Evolutionary conservation across 2,888 invertebrate genomes (phyloP), one percentile per base, ranked within the genome.

Genomic region (Clepsis dumicolana): DNA sequence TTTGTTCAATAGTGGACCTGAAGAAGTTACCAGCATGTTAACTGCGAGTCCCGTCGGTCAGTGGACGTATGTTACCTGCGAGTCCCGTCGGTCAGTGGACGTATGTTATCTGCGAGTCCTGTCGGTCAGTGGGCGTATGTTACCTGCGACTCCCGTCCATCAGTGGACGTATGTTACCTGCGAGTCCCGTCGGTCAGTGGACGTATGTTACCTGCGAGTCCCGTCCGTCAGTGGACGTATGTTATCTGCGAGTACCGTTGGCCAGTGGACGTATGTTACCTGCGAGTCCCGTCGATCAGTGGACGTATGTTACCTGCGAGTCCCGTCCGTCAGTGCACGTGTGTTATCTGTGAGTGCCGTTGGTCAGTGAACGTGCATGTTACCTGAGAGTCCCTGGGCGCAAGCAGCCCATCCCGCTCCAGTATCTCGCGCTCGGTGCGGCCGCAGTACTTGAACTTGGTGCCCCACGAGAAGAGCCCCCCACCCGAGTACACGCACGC

Each of bases 391-490:
- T 84, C 93, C 78, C 89, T 87, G 74, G 87, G 95, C 83, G 87
- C 93, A 73, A 92, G 80, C 7, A 93, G 79, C 0, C 96, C 96
- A 79, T 96, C 95, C 80, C 98, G 96, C 85, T 97, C 97, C 69
- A 98, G 93, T 71, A 98, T 98, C 93, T 98, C 98, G 53, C 96
- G 95, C 91, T 98, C 98, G 56, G 98, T 98, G 77, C 98, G 95
- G 0, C 98, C 98, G 80, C 97, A 96, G 91, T 98, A 98, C 80
- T 97, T 96, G 89, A 98, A 98, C 92, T 98, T 98, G 32, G 98
- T 98, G 68, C 98, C 98, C 96, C 98, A 97, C 25, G 98, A 98
- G 93, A 98, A 98, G 80, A 98, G 95, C 57, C 98, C 97, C 59
- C 98, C 98, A 62, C 98, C 98, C 18, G 97, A 97, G 73, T 98